These are phyloP conservation scores for Antechinus flavipes DNA, from an alignment of 2,113 vertebrate species.

Conservation along the genomic window DNA sequence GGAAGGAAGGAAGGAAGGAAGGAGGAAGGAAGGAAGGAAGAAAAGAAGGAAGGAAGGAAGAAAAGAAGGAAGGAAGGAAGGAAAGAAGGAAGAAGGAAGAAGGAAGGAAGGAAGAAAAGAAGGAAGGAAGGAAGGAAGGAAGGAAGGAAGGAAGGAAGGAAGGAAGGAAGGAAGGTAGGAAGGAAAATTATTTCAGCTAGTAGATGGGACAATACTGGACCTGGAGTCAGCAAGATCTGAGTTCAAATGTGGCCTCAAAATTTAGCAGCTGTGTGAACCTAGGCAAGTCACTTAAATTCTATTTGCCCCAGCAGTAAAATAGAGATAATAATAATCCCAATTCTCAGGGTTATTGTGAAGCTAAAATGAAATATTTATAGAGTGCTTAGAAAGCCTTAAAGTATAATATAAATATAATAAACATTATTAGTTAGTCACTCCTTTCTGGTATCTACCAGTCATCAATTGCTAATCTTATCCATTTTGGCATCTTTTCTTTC, in stretches of 20 bases:
- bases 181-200: background rate
- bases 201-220: too few species aligned
- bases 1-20: background rate
- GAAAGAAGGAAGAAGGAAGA: background rate
- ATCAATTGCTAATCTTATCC: background rate
- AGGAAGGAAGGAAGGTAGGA: background rate
- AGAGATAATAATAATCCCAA: background rate
- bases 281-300: background rate
- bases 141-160: too few species aligned
- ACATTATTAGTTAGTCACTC: background rate
- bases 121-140: background rate
- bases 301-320: background rate
- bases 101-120: background rate
- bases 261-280: background rate
- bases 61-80: background rate
- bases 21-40: background rate
- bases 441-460: background rate
- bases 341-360: background rate
- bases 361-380: background rate
- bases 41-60: background rate
- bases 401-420: background rate
- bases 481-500: background rate
- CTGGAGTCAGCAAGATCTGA: too few species aligned
- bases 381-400: background rate
- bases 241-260: too few species aligned